Evolutionary conservation across 1,140 invertebrate species (phyloP).

Genomic region (Scaptomyza hsui): DNA sequence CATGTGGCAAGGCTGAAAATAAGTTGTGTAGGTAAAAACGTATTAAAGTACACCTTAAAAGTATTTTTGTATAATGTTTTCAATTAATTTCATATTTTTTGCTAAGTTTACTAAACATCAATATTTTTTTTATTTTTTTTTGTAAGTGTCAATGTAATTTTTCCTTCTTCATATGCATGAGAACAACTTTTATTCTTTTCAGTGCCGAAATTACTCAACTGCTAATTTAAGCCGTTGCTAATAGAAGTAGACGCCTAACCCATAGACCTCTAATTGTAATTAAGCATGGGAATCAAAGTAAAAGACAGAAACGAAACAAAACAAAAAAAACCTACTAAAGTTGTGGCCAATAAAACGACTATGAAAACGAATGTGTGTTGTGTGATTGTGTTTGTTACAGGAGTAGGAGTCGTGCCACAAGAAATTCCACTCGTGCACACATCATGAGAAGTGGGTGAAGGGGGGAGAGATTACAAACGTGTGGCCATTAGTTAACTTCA

Average conservation of each 20-base stretch:
- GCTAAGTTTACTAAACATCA: too few species aligned
- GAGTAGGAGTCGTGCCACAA: conserved; percentile 30
- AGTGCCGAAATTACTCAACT: conserved; percentile 38
- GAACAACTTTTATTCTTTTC: conserved; percentile 30
- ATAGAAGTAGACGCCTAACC: conserved; percentile 40
- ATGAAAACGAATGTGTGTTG: conserved; percentile 35
- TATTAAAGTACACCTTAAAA: too few species aligned
- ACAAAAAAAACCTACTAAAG: conserved; percentile 31
- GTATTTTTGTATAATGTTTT: too few species aligned
- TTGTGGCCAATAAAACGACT: conserved; percentile 62
- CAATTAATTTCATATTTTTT: too few species aligned
- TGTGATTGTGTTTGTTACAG: conserved; percentile 14
- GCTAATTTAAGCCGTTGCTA: conserved; percentile 6
- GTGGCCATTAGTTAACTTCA: conserved; percentile 84
- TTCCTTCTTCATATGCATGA: neutral
- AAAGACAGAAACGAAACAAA: conserved; percentile 17
- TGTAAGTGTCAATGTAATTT: too few species aligned
- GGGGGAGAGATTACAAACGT: conserved; percentile 76
- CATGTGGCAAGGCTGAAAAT: neutral
- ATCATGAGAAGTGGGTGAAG: conserved; percentile 10
- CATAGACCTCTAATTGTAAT: conserved; percentile 73
- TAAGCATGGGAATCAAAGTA: conserved; percentile 69
- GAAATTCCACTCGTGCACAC: conserved; percentile 59
- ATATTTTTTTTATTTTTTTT: too few species aligned
- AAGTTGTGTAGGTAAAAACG: neutral